These are phyloP conservation scores for Solen grandis DNA, from an alignment of 1,140 invertebrate genomes.

Conservation along the genomic window DNA sequence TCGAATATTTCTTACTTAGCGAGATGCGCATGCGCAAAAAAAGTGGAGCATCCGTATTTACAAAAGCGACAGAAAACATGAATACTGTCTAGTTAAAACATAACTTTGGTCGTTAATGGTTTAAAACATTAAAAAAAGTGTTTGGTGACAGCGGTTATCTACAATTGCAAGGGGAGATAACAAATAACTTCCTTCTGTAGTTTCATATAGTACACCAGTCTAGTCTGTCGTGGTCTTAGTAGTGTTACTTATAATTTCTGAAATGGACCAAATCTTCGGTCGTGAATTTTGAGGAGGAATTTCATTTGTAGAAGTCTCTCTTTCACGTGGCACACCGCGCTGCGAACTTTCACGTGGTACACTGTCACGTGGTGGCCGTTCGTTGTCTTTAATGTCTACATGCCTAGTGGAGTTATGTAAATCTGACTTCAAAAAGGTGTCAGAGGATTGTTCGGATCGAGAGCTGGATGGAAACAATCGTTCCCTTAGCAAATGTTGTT, in stretches of 20 bases:
- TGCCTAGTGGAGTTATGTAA: not conserved
- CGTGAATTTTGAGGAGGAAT: not conserved
- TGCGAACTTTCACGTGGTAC: not conserved
- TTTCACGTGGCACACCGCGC: not conserved
- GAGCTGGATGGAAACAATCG: not conserved
- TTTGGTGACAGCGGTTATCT: too few species aligned
- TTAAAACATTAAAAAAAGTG: too few species aligned
- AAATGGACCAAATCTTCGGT: slow-evolving; percentile 54
- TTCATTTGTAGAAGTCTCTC: not conserved
- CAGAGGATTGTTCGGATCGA: not conserved
- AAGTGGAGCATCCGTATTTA: too few species aligned
- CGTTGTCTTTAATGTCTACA: not conserved
- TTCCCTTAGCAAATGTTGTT: not conserved
- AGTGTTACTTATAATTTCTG: slow-evolving; percentile 54
- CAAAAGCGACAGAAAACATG: too few species aligned
- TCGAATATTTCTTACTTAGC: too few species aligned
- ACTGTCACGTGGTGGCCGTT: not conserved
- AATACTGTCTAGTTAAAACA: too few species aligned
- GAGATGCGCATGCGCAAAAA: too few species aligned
- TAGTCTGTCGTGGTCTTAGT: too few species aligned
- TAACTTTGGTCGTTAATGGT: too few species aligned
- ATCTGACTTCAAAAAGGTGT: not conserved
- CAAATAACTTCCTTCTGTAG: too few species aligned
- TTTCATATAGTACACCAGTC: too few species aligned
- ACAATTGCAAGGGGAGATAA: too few species aligned